Base-by-base conservation (phyloP, 2,888 invertebrate genomes). In the Lepas anatifera region DNA sequence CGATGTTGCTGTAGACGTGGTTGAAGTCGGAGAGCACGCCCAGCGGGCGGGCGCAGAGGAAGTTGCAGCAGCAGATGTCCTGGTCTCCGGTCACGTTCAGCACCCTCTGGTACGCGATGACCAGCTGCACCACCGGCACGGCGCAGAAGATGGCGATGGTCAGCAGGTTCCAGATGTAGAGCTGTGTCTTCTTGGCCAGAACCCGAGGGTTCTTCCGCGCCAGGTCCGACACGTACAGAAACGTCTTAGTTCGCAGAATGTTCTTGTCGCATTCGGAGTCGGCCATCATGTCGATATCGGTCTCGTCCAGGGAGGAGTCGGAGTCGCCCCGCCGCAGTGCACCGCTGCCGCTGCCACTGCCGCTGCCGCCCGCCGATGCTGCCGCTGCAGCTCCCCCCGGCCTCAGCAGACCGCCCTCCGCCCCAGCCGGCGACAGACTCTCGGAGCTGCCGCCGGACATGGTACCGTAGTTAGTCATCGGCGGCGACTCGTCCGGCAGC, bases 51-150 rank as follows among this genome's bases (percentile, higher is more conserved):
- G 92, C 87, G 80, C 94, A 94, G 37, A 89, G 81, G 81, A 92
- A 94, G 80, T 94, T 94, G 81, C 92, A 94, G 80, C 91, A 94
- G 79, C 94, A 94, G 67, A 92, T 81, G 80, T 94, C 94, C 77
- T 92, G 88, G 78, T 93, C 86, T 0, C 94, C 94, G 0, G 92
- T 90, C 69, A 87, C 84, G 77, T 89, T 86, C 10, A 92, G 79
- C 43, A 72, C 73, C 70, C 69, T 72, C 77, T 92, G 91, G 77
- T 92, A 90, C 0, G 89, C 90, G 69, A 90, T 82, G 0, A 94
- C 88, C 11, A 94, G 81, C 76, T 94, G 94, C 0, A 92, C 84
- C 0, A 92, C 93, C 0, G 94, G 93, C 70, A 94, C 79, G 0
- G 88, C 87, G 79, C 94, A 94, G 77, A 95, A 93, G 27, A 92